A percentile compares a stretch with the other conserved stretches of the same genome.
Conservation (phyloP, 2,888 invertebrate genomes). For the Pterobdella sp. region DNA sequence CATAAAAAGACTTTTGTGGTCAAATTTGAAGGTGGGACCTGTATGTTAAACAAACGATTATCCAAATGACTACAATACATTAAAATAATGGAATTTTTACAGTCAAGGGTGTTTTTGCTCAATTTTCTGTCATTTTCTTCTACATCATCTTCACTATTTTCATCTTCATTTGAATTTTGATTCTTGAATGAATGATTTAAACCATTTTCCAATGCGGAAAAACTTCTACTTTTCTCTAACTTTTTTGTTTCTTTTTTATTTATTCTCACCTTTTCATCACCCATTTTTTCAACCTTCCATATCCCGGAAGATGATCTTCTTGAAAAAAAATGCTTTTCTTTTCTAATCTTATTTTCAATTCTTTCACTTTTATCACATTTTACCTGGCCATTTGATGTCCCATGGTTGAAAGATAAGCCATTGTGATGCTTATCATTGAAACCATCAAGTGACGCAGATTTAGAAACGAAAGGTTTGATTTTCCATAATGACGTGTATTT, state of each 20-base stretch:
- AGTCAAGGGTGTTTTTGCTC: not conserved
- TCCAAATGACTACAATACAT: not conserved
- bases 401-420: not conserved
- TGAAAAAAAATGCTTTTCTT: not conserved
- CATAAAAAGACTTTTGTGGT: not conserved
- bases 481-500: conserved; percentile 12
- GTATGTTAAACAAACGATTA: not conserved
- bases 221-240: not conserved
- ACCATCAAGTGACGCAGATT: not conserved
- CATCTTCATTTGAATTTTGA: not conserved
- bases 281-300: conserved; percentile 8
- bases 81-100: not conserved
- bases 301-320: not conserved
- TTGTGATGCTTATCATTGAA: not conserved
- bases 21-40: conserved; percentile 21
- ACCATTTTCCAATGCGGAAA: not conserved
- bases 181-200: not conserved
- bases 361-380: not conserved
- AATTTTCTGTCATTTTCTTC: not conserved
- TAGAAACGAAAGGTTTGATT: not conserved
- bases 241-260: not conserved
- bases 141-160: not conserved
- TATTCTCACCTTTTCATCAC: not conserved
- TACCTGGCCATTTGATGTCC: not conserved
- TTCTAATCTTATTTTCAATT: not conserved